A percentile compares a stretch with the other conserved stretches of the same genome.
These are phyloP conservation scores for Clunio marinus DNA, from an alignment of 2,888 invertebrate genomes.

Conservation along the genomic window DNA sequence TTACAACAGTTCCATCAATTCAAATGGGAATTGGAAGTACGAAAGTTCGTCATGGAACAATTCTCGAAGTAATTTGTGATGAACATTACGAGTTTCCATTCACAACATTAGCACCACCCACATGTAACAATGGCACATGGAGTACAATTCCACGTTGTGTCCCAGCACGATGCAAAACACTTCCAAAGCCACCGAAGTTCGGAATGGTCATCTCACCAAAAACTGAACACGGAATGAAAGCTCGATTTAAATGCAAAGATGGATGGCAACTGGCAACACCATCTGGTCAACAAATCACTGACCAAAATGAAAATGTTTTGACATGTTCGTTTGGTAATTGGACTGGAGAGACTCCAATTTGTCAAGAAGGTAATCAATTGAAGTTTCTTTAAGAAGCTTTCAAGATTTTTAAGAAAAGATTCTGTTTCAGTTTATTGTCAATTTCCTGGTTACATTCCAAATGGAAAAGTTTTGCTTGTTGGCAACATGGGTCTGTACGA, in stretches of 20 bases:
- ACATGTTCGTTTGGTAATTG: constrained; percentile 93
- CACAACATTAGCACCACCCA: constrained; percentile 67
- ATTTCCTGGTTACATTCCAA: constrained; percentile 82
- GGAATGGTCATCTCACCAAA: constrained; percentile 97
- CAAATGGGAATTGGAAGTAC: constrained; percentile 54
- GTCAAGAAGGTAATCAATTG: constrained; percentile 63
- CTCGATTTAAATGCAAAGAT: constrained; percentile 88
- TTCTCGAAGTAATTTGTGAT: constrained; percentile 74
- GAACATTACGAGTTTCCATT: constrained; percentile 78
- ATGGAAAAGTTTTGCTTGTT: constrained; percentile 86
- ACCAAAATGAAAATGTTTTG: constrained; percentile 61
- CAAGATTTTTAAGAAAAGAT: background rate
- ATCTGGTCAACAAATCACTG: constrained; percentile 52
- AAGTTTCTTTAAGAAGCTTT: background rate
- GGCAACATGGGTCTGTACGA: constrained; percentile 96
- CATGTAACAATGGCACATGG: constrained; percentile 95
- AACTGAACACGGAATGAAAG: constrained; percentile 92
- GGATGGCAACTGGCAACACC: constrained; percentile 80
- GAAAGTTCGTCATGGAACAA: constrained; percentile 61
- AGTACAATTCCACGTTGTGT: constrained; percentile 82
- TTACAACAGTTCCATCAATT: constrained; percentile 45
- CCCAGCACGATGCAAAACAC: constrained; percentile 74
- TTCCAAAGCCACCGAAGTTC: constrained; percentile 81
- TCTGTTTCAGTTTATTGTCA: constrained; percentile 74
- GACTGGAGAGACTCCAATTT: constrained; percentile 83